Evolutionary conservation across 2,797 vertebrate genomes (phyloP).

Genomic region (Cheirogaleus major): DNA sequence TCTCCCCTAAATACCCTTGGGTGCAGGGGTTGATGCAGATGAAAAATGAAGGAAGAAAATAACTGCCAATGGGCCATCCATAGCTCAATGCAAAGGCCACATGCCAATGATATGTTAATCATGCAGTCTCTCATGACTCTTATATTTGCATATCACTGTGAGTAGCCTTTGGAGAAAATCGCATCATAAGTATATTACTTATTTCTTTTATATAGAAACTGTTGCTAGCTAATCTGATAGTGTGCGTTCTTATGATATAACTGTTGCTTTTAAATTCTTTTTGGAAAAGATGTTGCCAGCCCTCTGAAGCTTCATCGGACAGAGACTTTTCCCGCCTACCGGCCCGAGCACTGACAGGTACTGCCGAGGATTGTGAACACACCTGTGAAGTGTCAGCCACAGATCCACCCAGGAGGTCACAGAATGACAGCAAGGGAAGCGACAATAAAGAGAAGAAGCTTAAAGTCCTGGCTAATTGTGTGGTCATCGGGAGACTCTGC

Average conservation of each 20-base stretch:
- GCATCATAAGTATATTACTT: rapidly evolving
- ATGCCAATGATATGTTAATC: background rate
- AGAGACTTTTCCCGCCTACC: conserved; percentile 87
- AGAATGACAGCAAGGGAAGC: background rate
- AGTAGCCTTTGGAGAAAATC: background rate
- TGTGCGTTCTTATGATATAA: conserved; percentile 2
- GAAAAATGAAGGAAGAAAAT: background rate
- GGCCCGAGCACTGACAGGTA: conserved; percentile 84
- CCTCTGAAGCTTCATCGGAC: conserved; percentile 87
- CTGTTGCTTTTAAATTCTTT: background rate
- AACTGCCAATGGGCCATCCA: background rate
- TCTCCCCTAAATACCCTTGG: background rate
- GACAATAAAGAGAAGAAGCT: background rate
- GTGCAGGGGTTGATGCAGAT: background rate
- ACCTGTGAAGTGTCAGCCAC: background rate
- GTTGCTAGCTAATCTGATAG: background rate
- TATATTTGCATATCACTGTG: background rate
- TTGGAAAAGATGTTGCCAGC: conserved; percentile 83
- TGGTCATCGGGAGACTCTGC: conserved; percentile 50
- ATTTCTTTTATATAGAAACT: background rate
- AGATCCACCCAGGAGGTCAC: background rate
- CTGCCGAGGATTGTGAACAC: conserved; percentile 10
- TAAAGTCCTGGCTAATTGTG: background rate
- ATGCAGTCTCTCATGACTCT: rapidly evolving
- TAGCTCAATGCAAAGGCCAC: background rate